phyloP scores from a whole-genome alignment of 2,113 vertebrate genomes.

The Siniperca knerii region DNA sequence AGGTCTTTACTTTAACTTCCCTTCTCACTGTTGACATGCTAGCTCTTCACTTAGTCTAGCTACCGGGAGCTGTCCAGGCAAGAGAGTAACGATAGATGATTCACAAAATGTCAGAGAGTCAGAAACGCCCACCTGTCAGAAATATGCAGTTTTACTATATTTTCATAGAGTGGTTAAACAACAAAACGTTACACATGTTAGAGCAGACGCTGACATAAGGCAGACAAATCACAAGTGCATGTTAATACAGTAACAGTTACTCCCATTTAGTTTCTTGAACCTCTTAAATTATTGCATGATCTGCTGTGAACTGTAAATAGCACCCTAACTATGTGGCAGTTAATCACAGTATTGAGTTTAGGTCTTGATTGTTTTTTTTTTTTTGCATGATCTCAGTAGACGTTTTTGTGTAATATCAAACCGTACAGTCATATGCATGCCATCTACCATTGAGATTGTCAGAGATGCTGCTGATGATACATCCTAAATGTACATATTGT shows the following conservation, averaged over 20 bases:
- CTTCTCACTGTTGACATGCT: slow-evolving; percentile 45
- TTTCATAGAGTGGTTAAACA: not conserved
- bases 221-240: slow-evolving; percentile 5
- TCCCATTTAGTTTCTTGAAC: not conserved
- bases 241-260: not conserved
- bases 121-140: slow-evolving; percentile 32
- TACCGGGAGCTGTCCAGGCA: slow-evolving; percentile 6
- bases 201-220: not conserved
- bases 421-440: not conserved
- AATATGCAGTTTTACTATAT: not conserved
- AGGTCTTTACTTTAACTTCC: not conserved
- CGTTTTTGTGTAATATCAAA: not conserved
- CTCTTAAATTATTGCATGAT: not conserved
- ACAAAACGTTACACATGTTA: not conserved
- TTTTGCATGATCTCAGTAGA: not conserved
- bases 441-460: not conserved
- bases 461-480: not conserved
- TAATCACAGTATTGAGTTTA: slow-evolving; percentile 1
- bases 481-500: slow-evolving; percentile 78
- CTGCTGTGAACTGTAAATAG: slow-evolving; percentile 6
- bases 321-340: not conserved
- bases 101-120: not conserved
- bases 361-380: slow-evolving; percentile 4
- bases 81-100: not conserved
- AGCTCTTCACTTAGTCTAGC: slow-evolving; percentile 38